Evolutionary conservation across 1,140 invertebrate genomes (phyloP), one percentile per base, ranked within the genome.

Genomic region (Metopolophium dirhodum): DNA sequence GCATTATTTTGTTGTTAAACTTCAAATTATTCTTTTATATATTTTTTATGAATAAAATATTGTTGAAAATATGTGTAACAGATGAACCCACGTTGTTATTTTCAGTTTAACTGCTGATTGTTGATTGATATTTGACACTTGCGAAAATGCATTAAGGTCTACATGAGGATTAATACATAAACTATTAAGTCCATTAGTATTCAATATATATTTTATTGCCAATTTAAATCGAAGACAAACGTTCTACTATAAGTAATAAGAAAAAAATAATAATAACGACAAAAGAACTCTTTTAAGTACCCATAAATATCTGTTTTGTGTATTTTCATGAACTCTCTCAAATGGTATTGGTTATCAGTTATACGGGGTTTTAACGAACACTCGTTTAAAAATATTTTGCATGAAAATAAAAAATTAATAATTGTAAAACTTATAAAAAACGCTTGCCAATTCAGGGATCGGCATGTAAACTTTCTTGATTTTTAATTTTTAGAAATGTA

Each of bases 181-280:
- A n/a, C 61, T 18, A 18, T 77, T 77, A 77, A 45, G 85, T 47
- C 85, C 9, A 47, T 87, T 30, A n/a, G 20, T 87, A 87, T 49
- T 87, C 41, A 47, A 87, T 87, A n/a, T n/a, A 47, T 11, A 47
- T 87, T 47, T 87, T 49, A 87, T 87, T 87, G 30, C 30, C 85
- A 87, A 87, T n/a, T 87, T 87, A 47, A 87, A 87, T 8, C 22
- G 45, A 87, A 87, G 45, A 45, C 45, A 87, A 87, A 47, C 45
- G 41, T 87, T 87, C 14, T 49, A 87, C 85, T 87, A 87, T n/a
- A 87, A 87, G 45, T 49, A 87, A 87, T 45, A 14, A 26, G 26
- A 87, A 85, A 37, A 22, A 54, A 54, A 86, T 68, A 68, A n/a
- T 68, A 86, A 49, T 87, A 47, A 49, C 0, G 30, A 6, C 45